A percentile compares a stretch with the other conserved stretches of the same genome.
Evolutionary conservation across 2,888 invertebrate genomes (phyloP).

Genomic region (Galerucella calmariensis): DNA sequence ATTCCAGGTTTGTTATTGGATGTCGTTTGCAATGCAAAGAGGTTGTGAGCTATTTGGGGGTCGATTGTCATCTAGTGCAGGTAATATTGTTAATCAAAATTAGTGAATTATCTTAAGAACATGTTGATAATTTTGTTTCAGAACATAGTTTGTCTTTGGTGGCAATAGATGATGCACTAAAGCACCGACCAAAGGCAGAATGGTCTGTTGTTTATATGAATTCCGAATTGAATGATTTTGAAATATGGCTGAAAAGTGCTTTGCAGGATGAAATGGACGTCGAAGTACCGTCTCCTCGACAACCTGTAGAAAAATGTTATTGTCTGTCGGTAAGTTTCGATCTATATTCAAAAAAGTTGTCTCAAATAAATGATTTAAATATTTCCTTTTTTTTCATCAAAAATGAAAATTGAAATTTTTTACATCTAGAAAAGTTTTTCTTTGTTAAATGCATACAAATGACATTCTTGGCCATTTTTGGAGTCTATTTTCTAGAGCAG

Average conservation of each 20-base stretch:
- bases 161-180: slow-evolving; percentile 82
- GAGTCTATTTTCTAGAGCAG: no score
- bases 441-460: no score
- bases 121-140: slow-evolving; percentile 32
- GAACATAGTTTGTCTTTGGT: slow-evolving; percentile 80
- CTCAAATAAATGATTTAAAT: no score
- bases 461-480: no score
- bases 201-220: slow-evolving; percentile 96
- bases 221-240: slow-evolving; percentile 91
- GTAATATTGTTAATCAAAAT: slow-evolving; percentile 51
- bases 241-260: slow-evolving; percentile 90
- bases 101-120: background rate
- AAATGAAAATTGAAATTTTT: no score
- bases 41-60: slow-evolving; percentile 89
- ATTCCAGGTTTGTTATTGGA: slow-evolving; percentile 94
- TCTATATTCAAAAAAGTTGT: slow-evolving; percentile 55
- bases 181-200: slow-evolving; percentile 85
- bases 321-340: slow-evolving; percentile 86
- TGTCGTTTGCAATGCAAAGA: slow-evolving; percentile 94
- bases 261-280: slow-evolving; percentile 71
- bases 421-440: no score
- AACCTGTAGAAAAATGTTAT: slow-evolving; percentile 85
- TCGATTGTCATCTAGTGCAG: slow-evolving; percentile 82
- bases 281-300: slow-evolving; percentile 65
- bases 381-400: no score